A percentile compares a stretch with the other conserved stretches of the same genome.
These are phyloP conservation scores for Crenichthys baileyi DNA, from an alignment of 2,797 vertebrate genomes.

Conservation along the genomic window DNA sequence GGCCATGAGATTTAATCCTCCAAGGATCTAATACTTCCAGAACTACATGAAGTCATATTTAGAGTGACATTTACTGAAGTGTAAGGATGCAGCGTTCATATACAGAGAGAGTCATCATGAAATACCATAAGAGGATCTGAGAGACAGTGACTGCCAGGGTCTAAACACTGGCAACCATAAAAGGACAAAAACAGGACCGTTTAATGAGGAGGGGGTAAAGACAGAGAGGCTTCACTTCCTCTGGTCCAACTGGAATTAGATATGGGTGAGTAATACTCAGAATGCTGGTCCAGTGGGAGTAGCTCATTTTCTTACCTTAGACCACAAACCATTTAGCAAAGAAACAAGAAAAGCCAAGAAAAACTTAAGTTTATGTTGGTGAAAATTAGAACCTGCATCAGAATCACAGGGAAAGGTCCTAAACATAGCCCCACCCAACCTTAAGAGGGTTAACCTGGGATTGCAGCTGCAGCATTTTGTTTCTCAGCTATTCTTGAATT, in stretches of 20 bases:
- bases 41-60: background rate
- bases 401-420: background rate
- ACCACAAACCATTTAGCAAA: background rate
- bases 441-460: too few relatives aligned
- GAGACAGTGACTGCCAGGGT: constrained; percentile 25
- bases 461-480: background rate
- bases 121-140: constrained; percentile 67
- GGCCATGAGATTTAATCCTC: background rate
- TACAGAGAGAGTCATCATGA: constrained; percentile 21
- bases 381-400: background rate
- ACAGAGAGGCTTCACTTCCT: background rate
- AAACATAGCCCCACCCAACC: too few relatives aligned
- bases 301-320: background rate
- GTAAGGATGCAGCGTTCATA: background rate
- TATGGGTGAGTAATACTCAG: too few relatives aligned
- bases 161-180: constrained; percentile 56
- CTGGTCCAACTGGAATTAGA: background rate
- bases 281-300: background rate
- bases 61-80: background rate
- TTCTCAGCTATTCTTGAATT: background rate
- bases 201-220: constrained; percentile 9
- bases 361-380: background rate
- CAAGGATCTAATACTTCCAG: too few relatives aligned
- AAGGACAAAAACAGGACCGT: constrained; percentile 50
- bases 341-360: background rate